Evolutionary conservation across 2,888 invertebrate genomes (phyloP), one percentile per base, ranked within the genome.

Genomic region (Perithous albicinctus): DNA sequence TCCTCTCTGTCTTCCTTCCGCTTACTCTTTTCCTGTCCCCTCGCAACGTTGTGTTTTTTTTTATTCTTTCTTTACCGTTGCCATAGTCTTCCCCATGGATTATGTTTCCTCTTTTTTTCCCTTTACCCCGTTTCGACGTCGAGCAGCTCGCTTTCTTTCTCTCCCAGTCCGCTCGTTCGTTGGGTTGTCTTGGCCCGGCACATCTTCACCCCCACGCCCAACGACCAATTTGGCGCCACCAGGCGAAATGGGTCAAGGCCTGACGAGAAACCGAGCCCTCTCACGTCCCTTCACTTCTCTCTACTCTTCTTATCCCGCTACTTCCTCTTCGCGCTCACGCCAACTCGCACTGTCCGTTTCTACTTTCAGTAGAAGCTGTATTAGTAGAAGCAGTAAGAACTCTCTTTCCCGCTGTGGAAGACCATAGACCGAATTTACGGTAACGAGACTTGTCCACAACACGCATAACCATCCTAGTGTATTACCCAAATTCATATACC

Each of bases 181-280:
- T 81, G 69, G 82, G 75, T 75, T 80, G 83, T 86, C 86, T 84
- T 86, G 77, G 78, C 85, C 82, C 84, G 85, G 15, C 41, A 66
- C 43, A 59, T 75, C 75, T 29, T 69, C 70, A 15, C 66, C 76
- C 72, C 82, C 85, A n/a, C n/a, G 86, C 80, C 88, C 85, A 86
- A 84, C 89, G 87, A 89, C 87, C 90, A 88, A 89, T 89, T 91
- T 90, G 91, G 89, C 91, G 91, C 90, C 90, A 88, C 78, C 86
- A 81, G 85, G 84, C 85, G 84, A 91, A 91, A 90, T 91, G 89
- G 91, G 91, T 91, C 91, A 91, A 91, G 91, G 91, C 87, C 88
- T 87, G 86, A 66, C 41, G 72, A 74, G 75, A 67, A 82, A 70
- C 74, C 78, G 61, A 80, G 51, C 74, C 43, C 79, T 48, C 18